Conservation (phyloP, 2,113 vertebrate genomes). For the Corythornis madagascariensis region DNA sequence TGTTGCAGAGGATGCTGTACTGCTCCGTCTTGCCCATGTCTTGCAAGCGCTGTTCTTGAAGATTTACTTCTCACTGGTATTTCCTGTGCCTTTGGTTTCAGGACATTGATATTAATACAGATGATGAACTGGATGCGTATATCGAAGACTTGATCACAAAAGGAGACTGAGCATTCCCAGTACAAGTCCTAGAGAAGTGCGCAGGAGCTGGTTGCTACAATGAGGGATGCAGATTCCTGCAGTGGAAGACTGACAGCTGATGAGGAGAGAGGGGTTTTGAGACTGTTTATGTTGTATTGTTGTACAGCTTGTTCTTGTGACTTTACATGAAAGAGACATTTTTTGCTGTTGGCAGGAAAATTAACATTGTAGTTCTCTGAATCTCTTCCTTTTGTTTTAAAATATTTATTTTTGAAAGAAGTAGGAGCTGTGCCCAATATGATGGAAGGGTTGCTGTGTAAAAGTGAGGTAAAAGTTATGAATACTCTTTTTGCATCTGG, state of each 20-base stretch:
- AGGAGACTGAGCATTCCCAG: slow-evolving; percentile 81
- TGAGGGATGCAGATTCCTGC: neutral
- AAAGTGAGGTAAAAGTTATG: neutral
- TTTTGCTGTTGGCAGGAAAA: slow-evolving; percentile 61
- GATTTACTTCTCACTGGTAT: slow-evolving; percentile 1
- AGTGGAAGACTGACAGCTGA: neutral
- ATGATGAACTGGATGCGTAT: slow-evolving; percentile 97
- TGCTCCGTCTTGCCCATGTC: neutral
- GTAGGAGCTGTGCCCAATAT: slow-evolving; percentile 54
- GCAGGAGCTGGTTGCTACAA: neutral
- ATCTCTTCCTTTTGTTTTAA: slow-evolving; percentile 74
- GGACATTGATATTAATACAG: slow-evolving; percentile 98
- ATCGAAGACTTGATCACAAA: slow-evolving; percentile 97
- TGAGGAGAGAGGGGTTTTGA: neutral
- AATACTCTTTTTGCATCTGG: neutral
- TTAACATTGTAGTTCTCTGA: slow-evolving; percentile 60
- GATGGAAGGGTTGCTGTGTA: neutral
- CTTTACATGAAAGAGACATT: slow-evolving; percentile 48
- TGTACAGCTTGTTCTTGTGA: slow-evolving; percentile 52
- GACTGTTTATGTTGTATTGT: slow-evolving; percentile 4
- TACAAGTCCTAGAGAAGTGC: neutral
- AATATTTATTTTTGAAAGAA: slow-evolving; percentile 84
- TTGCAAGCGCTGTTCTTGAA: neutral
- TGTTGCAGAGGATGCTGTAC: neutral
- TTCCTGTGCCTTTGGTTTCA: slow-evolving; percentile 67